Evolutionary conservation across 2,888 invertebrate species (phyloP).

Genomic region (Noctua comes): DNA sequence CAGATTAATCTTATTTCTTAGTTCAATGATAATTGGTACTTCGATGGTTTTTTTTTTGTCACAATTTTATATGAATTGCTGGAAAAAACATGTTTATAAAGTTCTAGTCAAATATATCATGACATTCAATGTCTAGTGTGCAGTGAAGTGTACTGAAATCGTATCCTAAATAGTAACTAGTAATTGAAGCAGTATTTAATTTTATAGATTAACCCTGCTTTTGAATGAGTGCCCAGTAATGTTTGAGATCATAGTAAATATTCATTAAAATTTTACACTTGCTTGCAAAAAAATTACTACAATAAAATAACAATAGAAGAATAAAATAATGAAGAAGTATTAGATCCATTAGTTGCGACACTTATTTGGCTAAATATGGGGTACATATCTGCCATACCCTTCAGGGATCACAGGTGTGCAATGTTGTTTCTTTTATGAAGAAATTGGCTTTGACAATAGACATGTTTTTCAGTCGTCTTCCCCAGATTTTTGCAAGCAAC

Average conservation of each 20-base stretch:
- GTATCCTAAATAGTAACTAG: slow-evolving; percentile 75
- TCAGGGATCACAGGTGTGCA: background rate
- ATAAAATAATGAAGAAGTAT: background rate
- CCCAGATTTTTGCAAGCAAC: slow-evolving; percentile 70
- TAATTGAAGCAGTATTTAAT: slow-evolving; percentile 86
- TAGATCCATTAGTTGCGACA: background rate
- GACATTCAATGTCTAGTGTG: background rate
- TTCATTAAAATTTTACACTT: slow-evolving; percentile 62
- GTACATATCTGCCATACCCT: background rate
- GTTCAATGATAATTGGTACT: background rate
- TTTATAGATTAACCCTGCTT: slow-evolving; percentile 83
- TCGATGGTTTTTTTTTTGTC: background rate
- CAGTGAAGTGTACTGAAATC: slow-evolving; percentile 76
- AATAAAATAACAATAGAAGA: background rate
- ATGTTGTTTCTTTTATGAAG: background rate
- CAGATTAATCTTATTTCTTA: too few species aligned
- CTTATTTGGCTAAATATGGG: background rate
- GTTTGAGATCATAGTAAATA: slow-evolving; percentile 76
- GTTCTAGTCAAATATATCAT: background rate
- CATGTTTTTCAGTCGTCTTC: too few species aligned
- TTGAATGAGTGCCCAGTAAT: slow-evolving; percentile 78
- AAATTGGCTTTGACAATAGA: background rate
- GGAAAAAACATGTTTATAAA: background rate
- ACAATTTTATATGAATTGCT: background rate
- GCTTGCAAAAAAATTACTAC: slow-evolving; percentile 61